phyloP scores from a whole-genome alignment of 2,888 invertebrate genomes.

The Tenthredo amoena region DNA sequence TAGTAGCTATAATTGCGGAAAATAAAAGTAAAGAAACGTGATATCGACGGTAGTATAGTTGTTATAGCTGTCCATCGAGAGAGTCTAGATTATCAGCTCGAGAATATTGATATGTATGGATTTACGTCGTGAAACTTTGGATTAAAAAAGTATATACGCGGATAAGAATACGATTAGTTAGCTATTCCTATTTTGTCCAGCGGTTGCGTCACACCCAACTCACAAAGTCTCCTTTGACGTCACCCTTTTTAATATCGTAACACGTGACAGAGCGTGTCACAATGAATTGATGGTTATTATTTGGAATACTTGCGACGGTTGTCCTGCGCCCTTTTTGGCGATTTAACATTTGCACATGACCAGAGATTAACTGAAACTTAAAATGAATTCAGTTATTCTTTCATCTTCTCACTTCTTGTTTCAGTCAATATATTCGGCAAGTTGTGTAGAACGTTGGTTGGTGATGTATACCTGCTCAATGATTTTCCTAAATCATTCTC shows the following conservation, averaged over 20 bases:
- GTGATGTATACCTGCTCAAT: not conserved
- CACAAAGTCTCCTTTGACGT: slow-evolving; percentile 22
- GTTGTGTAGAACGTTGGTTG: not conserved
- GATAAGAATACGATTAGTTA: not conserved
- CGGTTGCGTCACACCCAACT: slow-evolving; percentile 19
- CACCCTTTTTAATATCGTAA: slow-evolving; percentile 26
- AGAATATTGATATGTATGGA: not conserved
- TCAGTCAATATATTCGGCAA: not conserved
- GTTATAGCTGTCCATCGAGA: not conserved
- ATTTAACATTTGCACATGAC: not conserved
- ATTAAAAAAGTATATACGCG: not conserved
- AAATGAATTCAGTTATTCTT: not conserved
- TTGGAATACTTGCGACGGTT: not conserved
- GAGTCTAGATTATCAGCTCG: not conserved
- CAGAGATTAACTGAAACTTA: not conserved
- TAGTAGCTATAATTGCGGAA: not conserved
- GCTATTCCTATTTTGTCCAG: slow-evolving; percentile 20
- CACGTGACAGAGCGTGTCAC: slow-evolving; percentile 35
- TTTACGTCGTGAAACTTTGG: not conserved
- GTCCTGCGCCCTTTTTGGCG: not conserved
- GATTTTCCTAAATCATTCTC: not conserved
- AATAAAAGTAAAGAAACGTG: no score
- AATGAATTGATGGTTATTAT: slow-evolving; percentile 22
- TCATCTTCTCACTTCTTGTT: not conserved
- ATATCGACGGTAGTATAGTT: no score